Evolutionary conservation across 2,797 vertebrate genomes (phyloP).

Genomic region (Decapterus maruadsi): DNA sequence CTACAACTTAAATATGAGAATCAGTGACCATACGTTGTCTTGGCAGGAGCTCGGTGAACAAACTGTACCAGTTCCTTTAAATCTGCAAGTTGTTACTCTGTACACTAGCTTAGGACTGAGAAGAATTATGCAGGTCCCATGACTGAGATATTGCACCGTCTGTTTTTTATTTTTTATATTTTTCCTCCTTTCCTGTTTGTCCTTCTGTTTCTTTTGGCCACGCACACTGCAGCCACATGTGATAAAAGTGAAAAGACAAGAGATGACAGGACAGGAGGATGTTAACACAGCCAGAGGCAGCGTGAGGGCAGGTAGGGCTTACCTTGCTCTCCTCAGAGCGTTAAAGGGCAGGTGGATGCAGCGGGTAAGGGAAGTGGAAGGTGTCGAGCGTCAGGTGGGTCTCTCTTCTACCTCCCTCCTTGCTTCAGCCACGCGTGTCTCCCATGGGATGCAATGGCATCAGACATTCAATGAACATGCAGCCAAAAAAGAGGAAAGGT

Average conservation of each 20-base stretch:
- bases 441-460: conserved; percentile 77
- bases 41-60: conserved; percentile 51
- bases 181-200: conserved; percentile 55
- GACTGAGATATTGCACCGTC: conserved; percentile 81
- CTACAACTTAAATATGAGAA: conserved; percentile 19
- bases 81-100: conserved; percentile 73
- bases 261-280: conserved; percentile 62
- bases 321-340: conserved; percentile 75
- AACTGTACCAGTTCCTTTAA: conserved; percentile 64
- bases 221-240: conserved; percentile 66
- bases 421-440: conserved; percentile 81
- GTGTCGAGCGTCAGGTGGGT: conserved; percentile 80
- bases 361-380: conserved; percentile 55
- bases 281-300: conserved; percentile 41
- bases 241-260: conserved; percentile 70
- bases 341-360: conserved; percentile 53
- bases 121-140: conserved; percentile 85
- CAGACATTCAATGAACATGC: conserved; percentile 72
- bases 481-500: conserved; percentile 69
- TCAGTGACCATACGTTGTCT: conserved; percentile 26
- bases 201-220: conserved; percentile 75
- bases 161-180: conserved; percentile 72
- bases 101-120: conserved; percentile 68
- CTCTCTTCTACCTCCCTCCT: conserved; percentile 81
- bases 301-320: conserved; percentile 58